These are phyloP conservation scores for Acropora tenuis DNA, from an alignment of 64 coral and sea anemone genomes.

Conservation along the genomic window DNA sequence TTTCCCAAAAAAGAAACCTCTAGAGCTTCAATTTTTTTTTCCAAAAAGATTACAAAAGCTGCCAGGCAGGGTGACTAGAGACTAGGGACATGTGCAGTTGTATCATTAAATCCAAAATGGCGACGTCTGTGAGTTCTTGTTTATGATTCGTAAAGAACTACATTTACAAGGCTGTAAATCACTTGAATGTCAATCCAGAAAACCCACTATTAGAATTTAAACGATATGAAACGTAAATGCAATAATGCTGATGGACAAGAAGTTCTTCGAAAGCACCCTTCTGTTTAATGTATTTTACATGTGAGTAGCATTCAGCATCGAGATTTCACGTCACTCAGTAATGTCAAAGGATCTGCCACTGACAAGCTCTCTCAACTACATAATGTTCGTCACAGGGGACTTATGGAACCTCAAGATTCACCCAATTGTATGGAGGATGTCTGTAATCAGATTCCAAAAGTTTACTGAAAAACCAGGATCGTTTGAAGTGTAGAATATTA, in stretches of 20 bases:
- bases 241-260: constrained; percentile 39
- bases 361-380: constrained; percentile 51
- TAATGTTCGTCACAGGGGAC: constrained; percentile 39
- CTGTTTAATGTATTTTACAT: constrained; percentile 49
- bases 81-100: constrained; percentile 31
- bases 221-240: constrained; percentile 28
- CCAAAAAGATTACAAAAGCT: background rate
- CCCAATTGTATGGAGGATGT: constrained; percentile 56
- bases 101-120: constrained; percentile 47
- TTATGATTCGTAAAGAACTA: constrained; percentile 48
- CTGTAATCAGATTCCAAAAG: constrained; percentile 12
- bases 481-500: constrained; percentile 19
- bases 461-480: constrained; percentile 64
- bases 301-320: constrained; percentile 18
- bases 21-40: background rate
- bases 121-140: constrained; percentile 28
- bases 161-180: constrained; percentile 23
- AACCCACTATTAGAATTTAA: constrained; percentile 19
- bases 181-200: constrained; percentile 26
- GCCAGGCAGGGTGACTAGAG: constrained; percentile 33
- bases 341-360: constrained; percentile 47
- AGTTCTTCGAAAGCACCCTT: background rate
- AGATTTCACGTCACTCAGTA: constrained; percentile 58
- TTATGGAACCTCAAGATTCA: constrained; percentile 23
- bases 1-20: background rate